phyloP scores from a whole-genome alignment of 2,797 vertebrate genomes.

The Apogon talboti region DNA sequence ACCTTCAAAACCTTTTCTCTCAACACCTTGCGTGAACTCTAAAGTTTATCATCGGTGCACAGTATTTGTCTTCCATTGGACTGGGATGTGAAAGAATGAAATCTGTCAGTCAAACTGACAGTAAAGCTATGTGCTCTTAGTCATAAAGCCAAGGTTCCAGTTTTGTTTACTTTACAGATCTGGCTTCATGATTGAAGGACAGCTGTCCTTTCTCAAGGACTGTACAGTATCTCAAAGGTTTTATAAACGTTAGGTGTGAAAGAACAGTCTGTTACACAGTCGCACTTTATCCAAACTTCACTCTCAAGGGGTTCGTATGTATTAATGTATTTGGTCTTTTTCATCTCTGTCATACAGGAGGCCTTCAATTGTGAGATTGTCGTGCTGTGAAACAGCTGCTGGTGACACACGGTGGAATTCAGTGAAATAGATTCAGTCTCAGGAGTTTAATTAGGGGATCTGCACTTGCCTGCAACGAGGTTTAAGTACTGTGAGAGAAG shows the following conservation, averaged over 20 bases:
- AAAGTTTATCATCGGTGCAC: too few relatives aligned
- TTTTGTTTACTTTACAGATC: too few relatives aligned
- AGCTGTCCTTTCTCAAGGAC: too few relatives aligned
- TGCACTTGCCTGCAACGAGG: conserved; percentile 26
- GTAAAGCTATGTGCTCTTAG: too few relatives aligned
- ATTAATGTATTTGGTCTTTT: conserved; percentile 20
- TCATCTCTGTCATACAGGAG: conserved; percentile 23
- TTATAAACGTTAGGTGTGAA: not conserved
- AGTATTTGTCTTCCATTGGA: too few relatives aligned
- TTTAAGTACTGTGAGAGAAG: conserved; percentile 34
- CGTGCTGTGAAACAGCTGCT: conserved; percentile 44
- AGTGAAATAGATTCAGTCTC: conserved; percentile 46
- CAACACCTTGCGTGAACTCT: too few relatives aligned
- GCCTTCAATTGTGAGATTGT: conserved; percentile 16
- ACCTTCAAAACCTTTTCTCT: too few relatives aligned
- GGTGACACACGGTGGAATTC: conserved; percentile 44
- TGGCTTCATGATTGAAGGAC: too few relatives aligned
- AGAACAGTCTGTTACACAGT: not conserved
- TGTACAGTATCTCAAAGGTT: not conserved
- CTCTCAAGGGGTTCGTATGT: not conserved
- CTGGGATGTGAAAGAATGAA: too few relatives aligned
- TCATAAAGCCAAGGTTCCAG: too few relatives aligned
- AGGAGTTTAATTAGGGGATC: conserved; percentile 64
- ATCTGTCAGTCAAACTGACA: too few relatives aligned
- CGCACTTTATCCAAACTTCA: not conserved